Conservation (phyloP, 2,888 invertebrate genomes). For the Hypsopygia costalis region DNA sequence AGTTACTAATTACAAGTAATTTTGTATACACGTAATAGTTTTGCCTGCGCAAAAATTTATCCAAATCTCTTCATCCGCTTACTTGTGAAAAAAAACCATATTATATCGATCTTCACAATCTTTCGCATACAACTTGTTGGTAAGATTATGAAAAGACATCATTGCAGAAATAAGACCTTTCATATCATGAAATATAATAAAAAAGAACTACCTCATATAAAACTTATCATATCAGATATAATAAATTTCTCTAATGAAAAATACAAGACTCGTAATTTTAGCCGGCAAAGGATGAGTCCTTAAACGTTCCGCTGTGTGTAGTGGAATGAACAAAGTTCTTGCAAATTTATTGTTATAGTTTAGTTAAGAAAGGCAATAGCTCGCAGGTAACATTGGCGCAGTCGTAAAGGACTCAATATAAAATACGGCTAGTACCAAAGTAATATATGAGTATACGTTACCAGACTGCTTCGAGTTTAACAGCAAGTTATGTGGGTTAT, state of each 20-base stretch:
- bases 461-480: slow-evolving; percentile 11
- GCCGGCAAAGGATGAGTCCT: slow-evolving; percentile 50
- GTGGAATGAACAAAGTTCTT: slow-evolving; percentile 53
- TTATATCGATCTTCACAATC: too few species aligned
- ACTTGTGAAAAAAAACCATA: too few species aligned
- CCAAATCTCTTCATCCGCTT: too few species aligned
- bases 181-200: too few species aligned
- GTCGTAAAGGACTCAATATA: slow-evolving; percentile 47
- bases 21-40: too few species aligned
- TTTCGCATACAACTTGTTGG: too few species aligned
- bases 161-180: too few species aligned
- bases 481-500: slow-evolving; percentile 2
- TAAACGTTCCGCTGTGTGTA: slow-evolving; percentile 40
- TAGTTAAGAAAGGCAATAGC: slow-evolving; percentile 57
- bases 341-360: slow-evolving; percentile 68
- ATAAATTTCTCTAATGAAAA: slow-evolving; percentile 33
- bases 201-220: not conserved
- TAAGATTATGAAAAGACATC: too few species aligned
- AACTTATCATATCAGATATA: slow-evolving; percentile 8
- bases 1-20: too few species aligned
- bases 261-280: slow-evolving; percentile 36
- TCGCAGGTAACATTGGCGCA: slow-evolving; percentile 38
- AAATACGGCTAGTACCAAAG: slow-evolving; percentile 40
- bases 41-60: too few species aligned
- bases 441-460: slow-evolving; percentile 30